phyloP scores from a whole-genome alignment of 2,797 vertebrate genomes.

The Microtus obscurus region DNA sequence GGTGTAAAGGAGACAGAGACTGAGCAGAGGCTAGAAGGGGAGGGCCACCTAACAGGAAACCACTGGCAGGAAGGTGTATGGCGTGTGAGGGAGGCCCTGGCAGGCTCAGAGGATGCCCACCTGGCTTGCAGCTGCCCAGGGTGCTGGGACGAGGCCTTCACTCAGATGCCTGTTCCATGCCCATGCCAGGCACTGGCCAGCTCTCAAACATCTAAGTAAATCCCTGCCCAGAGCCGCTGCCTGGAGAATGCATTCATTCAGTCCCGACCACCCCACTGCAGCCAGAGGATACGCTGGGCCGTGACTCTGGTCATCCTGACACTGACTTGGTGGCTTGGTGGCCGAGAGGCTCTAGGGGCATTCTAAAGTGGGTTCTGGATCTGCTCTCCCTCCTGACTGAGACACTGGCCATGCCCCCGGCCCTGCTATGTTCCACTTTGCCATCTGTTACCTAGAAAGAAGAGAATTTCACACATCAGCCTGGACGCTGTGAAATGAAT shows the following conservation, averaged over 20 bases:
- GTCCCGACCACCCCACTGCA: neutral
- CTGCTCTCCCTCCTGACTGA: neutral
- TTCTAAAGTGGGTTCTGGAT: neutral
- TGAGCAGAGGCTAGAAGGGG: neutral
- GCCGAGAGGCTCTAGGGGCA: neutral
- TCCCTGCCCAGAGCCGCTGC: neutral
- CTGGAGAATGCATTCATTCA: neutral
- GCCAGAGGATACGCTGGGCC: neutral
- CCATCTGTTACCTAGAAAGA: neutral
- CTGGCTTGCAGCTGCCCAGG: slow-evolving; percentile 55
- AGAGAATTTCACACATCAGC: neutral
- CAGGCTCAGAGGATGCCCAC: neutral
- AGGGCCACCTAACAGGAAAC: neutral
- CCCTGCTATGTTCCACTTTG: neutral
- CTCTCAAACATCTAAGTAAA: slow-evolving; percentile 30
- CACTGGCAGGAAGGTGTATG: neutral
- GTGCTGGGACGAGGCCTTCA: neutral
- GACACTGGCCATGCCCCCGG: neutral
- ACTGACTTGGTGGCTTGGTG: neutral
- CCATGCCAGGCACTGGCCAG: slow-evolving; percentile 30
- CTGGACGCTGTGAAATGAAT: neutral
- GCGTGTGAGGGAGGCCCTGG: neutral
- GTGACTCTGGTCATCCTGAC: neutral
- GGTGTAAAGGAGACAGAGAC: neutral
- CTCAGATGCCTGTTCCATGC: slow-evolving; percentile 60